Base-by-base conservation (phyloP, 92 coral and sea anemone genomes). In the Porites cylindrica region DNA sequence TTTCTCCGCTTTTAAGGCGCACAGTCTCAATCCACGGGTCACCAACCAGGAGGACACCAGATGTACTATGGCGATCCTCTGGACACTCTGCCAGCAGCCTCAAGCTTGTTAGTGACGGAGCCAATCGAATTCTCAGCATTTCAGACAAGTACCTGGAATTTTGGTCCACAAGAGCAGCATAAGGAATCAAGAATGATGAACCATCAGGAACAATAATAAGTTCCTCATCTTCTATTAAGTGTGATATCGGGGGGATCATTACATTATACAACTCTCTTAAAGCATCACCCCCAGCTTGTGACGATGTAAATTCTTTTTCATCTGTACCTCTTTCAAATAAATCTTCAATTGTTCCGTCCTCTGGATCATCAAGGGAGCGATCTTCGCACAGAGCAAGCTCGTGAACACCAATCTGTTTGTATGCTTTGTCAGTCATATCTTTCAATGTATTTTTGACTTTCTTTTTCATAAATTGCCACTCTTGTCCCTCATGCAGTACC, bases 11-110 rank as follows among this genome's bases (percentile, higher is more conserved):
- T 51, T 29, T 70, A 19, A 70, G 17, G 43, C 75, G 54, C 3
- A 38, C 54, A 14, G 8, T 13, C 43, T 70, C 75, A 19, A 32
- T 21, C 53, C 75, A 70, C 1, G 75, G 75, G 43, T 70, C 54
- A 3, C 75, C 75, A 70, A 70, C 75, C 5, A 70, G 75, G 11
- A 70, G 54, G 3, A 21, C 75, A 43, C 75, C 75, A 43, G 75
- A 12, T 20, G 56, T 70, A 38, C 75, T 4, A 16, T 70, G 75
- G 23, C 43, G 32, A 0, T 14, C 54, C 43, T 70, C 75, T 3
- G 32, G 32, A 29, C 32, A 29, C 4, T 29, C 32, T 29, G 32
- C 4, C 32, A 29, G 32, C 32, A 29, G 32, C 4, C 32, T 29
- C 32, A 29, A 29, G 32, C 32, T 29, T 29, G 32, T 29, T 29